Base-by-base conservation (phyloP, 2,888 invertebrate species). In the Oscheius sp. region DNA sequence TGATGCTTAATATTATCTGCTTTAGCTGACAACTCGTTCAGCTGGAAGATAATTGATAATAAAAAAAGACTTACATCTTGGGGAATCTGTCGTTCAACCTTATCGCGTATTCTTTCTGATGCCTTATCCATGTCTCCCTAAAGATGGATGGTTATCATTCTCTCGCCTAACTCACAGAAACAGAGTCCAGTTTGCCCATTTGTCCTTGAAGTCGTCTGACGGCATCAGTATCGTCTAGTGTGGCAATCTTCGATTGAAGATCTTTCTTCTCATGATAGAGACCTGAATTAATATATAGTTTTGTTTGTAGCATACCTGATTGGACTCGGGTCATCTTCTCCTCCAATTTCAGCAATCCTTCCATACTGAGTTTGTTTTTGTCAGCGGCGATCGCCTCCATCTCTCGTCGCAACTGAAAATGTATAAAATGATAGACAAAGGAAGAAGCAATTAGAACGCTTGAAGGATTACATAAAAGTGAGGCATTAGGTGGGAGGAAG, bases 301-400 rank as follows among this genome's bases (percentile, higher is more conserved):
- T 17, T 17, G 41, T 20, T 14, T 1, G 41, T 3, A 26, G 28
- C 24, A 14, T 22, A 77, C 82, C 81, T 64, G 77, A 71, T 64
- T 85, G 85, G 8, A 85, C 83, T 20, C 81, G 63, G 9, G 76
- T 76, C 72, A 85, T 83, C 65, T 83, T 85, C 73, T 85, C 85
- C 67, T 85, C 85, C 41, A 85, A 47, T 56, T 83, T 84, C 50
- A 85, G 62, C 30, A 85, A 67, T 2, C 85, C 85, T 54, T 85
- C 85, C 85, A 85, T 85, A 49, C 80, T 82, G 63, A 85, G 63
- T 56, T 85, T 85, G 74, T 83, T 84, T 69, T 85, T 85, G 64
- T 85, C 85, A 2, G 84, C 80, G 4, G 84, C 76, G 12, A 85
- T 84, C 1, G 81, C 79, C 50, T 85, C 84, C 84, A 85, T 85